Conservation (phyloP, 2,113 vertebrate species). For the Rostratula benghalensis region DNA sequence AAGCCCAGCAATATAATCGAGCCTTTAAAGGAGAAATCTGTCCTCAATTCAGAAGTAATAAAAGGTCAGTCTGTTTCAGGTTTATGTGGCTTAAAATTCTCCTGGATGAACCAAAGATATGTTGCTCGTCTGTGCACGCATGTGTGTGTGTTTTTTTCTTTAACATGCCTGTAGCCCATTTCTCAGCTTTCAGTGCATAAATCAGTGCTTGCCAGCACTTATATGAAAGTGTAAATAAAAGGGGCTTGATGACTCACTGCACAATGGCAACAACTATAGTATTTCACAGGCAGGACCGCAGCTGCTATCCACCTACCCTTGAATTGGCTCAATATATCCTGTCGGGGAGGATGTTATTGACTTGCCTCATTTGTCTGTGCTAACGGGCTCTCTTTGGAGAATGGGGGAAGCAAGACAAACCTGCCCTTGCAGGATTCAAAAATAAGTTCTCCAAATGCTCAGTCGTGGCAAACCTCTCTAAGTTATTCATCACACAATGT, state of each 20-base stretch:
- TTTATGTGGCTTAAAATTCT: conserved; percentile 45
- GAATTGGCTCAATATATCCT: conserved; percentile 87
- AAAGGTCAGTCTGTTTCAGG: conserved; percentile 67
- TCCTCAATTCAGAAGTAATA: conserved; percentile 67
- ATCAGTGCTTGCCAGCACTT: conserved; percentile 61
- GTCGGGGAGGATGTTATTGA: conserved; percentile 75
- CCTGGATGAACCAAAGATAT: not conserved
- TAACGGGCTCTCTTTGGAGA: conserved; percentile 71
- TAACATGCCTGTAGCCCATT: not conserved
- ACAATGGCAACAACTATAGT: conserved; percentile 59
- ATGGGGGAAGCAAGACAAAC: conserved; percentile 20
- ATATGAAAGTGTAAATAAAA: conserved; percentile 68
- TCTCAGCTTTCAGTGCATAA: conserved; percentile 60
- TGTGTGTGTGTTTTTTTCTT: not conserved
- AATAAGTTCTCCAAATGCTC: not conserved
- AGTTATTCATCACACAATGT: not conserved
- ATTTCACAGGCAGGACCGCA: conserved; percentile 75
- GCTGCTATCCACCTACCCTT: conserved; percentile 81
- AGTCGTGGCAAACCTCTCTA: not conserved
- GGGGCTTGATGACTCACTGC: conserved; percentile 63
- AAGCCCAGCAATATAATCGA: conserved; percentile 39
- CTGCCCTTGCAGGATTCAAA: not conserved
- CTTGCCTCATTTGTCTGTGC: conserved; percentile 76
- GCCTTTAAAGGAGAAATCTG: conserved; percentile 55
- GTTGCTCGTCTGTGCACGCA: not conserved